Evolutionary conservation across 1,140 invertebrate genomes (phyloP).

Genomic region (Drosophila punjabiensis): DNA sequence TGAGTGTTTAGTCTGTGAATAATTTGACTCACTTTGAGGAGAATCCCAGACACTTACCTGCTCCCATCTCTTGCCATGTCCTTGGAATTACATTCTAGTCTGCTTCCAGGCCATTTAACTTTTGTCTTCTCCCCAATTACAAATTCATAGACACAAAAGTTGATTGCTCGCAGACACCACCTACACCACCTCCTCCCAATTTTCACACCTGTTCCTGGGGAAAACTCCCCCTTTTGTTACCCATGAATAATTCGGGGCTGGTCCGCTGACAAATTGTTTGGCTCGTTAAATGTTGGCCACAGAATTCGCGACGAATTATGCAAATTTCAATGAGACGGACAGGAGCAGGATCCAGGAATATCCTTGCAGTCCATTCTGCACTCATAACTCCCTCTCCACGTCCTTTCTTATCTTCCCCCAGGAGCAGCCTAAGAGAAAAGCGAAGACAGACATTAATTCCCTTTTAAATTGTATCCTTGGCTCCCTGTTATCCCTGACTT

Average conservation of each 20-base stretch:
- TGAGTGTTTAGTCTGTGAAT: background rate
- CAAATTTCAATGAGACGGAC: slow-evolving; percentile 34
- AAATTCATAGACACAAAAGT: slow-evolving; percentile 58
- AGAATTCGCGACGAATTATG: slow-evolving; percentile 52
- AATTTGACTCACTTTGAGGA: background rate
- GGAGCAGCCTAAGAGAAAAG: background rate
- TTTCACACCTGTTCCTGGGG: slow-evolving; percentile 14
- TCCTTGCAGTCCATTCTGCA: slow-evolving; percentile 16
- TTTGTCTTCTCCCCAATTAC: slow-evolving; percentile 34
- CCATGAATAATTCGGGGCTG: slow-evolving; percentile 53
- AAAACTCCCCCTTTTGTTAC: background rate
- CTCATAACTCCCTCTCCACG: slow-evolving; percentile 14
- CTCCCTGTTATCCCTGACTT: slow-evolving; percentile 41
- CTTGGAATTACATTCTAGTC: slow-evolving; percentile 21
- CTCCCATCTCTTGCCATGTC: background rate
- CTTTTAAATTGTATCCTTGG: slow-evolving; percentile 49
- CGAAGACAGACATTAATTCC: slow-evolving; percentile 47
- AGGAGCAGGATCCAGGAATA: background rate
- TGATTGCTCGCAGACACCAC: slow-evolving; percentile 39
- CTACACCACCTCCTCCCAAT: background rate
- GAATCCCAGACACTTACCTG: background rate
- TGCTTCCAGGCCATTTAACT: slow-evolving; percentile 35
- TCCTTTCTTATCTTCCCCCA: background rate
- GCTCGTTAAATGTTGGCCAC: slow-evolving; percentile 58
- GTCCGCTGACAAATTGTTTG: slow-evolving; percentile 59